Percentiles rank a stretch among this genome's conserved stretches.
phyloP scores from a whole-genome alignment of 2,113 vertebrate genomes.

The Pedionomus torquatus region DNA sequence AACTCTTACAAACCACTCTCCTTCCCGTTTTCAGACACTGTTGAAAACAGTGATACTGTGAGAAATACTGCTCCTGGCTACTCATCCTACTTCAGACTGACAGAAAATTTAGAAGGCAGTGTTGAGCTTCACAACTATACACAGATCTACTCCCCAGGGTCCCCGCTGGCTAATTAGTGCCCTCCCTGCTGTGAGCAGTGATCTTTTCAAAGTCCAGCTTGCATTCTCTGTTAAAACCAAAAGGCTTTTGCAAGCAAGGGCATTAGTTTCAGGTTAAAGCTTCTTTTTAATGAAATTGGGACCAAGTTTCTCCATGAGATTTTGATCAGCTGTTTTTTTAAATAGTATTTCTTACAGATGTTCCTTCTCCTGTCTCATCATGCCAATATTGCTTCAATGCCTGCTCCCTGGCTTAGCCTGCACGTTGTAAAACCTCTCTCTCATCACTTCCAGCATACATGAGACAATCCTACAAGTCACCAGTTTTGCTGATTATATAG shows the following conservation, averaged over 20 bases:
- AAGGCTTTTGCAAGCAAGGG: background rate
- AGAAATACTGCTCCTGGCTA: background rate
- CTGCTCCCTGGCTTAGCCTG: background rate
- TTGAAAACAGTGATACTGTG: background rate
- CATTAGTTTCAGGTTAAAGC: background rate
- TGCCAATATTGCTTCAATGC: background rate
- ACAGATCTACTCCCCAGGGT: background rate
- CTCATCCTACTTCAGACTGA: background rate
- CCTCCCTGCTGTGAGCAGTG: background rate
- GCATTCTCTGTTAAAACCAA: slow-evolving; percentile 2
- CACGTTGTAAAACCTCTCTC: background rate
- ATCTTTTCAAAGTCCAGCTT: slow-evolving; percentile 15
- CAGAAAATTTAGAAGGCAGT: background rate
- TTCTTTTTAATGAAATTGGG: background rate
- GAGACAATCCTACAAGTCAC: background rate
- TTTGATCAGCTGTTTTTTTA: background rate
- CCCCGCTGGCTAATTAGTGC: background rate
- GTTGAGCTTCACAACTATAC: background rate
- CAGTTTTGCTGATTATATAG: background rate
- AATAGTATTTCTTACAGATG: background rate
- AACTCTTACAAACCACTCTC: background rate
- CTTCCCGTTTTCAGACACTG: background rate
- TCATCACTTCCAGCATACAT: background rate
- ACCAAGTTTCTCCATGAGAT: background rate
- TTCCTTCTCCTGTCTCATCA: background rate